phyloP scores from a whole-genome alignment of 2,888 invertebrate species.

The Hydroisotoma schaefferi region DNA sequence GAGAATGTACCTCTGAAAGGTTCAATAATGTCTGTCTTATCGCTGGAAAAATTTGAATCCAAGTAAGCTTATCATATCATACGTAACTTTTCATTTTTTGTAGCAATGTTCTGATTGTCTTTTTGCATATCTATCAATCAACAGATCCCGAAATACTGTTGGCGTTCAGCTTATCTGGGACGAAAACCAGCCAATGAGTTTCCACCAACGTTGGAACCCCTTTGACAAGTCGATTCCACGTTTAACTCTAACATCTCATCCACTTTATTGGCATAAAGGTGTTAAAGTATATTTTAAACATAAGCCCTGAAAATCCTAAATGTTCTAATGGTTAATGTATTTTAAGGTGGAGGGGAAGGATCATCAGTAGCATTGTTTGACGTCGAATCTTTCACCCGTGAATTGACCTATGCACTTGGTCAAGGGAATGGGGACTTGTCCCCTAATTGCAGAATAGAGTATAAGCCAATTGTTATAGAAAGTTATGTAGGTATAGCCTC shows the following conservation, averaged over 20 bases:
- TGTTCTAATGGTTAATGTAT: conserved; percentile 2
- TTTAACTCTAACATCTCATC: conserved; percentile 75
- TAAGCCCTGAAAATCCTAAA: background rate
- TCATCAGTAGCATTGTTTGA: conserved; percentile 55
- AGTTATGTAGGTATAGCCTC: conserved; percentile 77
- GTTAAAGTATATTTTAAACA: no score
- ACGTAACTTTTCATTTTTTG: no score
- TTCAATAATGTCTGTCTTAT: conserved; percentile 53
- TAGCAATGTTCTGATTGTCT: conserved; percentile 1
- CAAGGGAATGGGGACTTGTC: conserved; percentile 39
- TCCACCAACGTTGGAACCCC: conserved; percentile 79
- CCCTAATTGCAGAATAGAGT: conserved; percentile 55
- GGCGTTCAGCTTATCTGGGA: conserved; percentile 78
- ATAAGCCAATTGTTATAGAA: conserved; percentile 70
- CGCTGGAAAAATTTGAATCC: conserved; percentile 62
- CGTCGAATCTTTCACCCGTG: conserved; percentile 61
- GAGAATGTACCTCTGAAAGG: conserved; percentile 51
- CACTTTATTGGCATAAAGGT: conserved; percentile 67
- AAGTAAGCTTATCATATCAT: conserved; percentile 55
- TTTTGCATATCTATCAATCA: background rate
- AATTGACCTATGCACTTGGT: conserved; percentile 54
- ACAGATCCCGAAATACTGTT: conserved; percentile 64
- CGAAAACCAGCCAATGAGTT: conserved; percentile 64
- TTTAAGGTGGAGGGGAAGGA: conserved; percentile 20
- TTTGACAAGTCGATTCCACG: conserved; percentile 75